A percentile compares a stretch with the other conserved stretches of the same genome.
phyloP scores from a whole-genome alignment of 2,113 vertebrate species.

The Oryctolagus cuniculus region mOryCun1.1 NC_091449.1:7844501-7845000 shows the following conservation, averaged over 20 bases:
- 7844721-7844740: slow-evolving; percentile 97
- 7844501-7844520: slow-evolving; percentile 76
- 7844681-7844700: slow-evolving; percentile 96
- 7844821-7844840: rapidly evolving
- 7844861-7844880: not conserved
- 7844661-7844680: slow-evolving; percentile 96
- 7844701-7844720: slow-evolving; percentile 95
- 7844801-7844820: not conserved
- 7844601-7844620: slow-evolving; percentile 85
- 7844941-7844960: slow-evolving; percentile 97
- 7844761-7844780: not conserved
- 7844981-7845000: slow-evolving; percentile 97
- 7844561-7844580: slow-evolving; percentile 86
- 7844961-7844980: slow-evolving; percentile 96
- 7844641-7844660: slow-evolving; percentile 93
- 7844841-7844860: no score
- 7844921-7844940: slow-evolving; percentile 97
- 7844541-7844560: not conserved
- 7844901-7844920: slow-evolving; percentile 95
- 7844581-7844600: slow-evolving; percentile 80
- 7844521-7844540: slow-evolving; percentile 79
- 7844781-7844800: not conserved
- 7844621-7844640: slow-evolving; percentile 78
- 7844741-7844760: slow-evolving; percentile 96
- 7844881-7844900: not conserved